These are phyloP conservation scores for Pseudopleuronectes americanus DNA, from an alignment of 2,797 vertebrate species.

Conservation along the genomic window DNA sequence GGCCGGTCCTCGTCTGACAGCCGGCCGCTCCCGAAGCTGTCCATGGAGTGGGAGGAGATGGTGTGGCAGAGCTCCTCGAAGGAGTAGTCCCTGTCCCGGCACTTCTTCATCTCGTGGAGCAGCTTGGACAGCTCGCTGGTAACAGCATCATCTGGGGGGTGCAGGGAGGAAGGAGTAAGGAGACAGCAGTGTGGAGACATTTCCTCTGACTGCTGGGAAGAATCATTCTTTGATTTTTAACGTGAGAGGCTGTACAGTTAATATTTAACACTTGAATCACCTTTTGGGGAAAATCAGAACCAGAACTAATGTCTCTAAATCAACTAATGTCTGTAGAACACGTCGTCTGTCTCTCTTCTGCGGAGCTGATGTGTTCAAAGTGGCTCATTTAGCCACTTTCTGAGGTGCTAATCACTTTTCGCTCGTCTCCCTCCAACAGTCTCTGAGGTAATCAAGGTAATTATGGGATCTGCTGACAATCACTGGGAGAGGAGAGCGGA, in stretches of 20 bases:
- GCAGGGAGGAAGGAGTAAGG: constrained; percentile 25
- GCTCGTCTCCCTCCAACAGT: constrained; percentile 16
- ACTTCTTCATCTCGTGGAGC: constrained; percentile 95
- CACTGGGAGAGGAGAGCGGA: constrained; percentile 1
- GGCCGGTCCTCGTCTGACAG: constrained; percentile 90
- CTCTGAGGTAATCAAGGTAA: constrained; percentile 47
- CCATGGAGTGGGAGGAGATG: constrained; percentile 94
- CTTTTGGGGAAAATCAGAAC: neutral
- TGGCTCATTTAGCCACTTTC: constrained; percentile 4
- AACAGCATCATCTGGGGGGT: constrained; percentile 88
- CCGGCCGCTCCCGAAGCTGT: constrained; percentile 89
- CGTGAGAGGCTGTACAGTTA: neutral
- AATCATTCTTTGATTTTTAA: neutral
- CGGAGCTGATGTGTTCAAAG: constrained; percentile 22
- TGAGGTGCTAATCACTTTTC: constrained; percentile 39
- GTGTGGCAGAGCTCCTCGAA: constrained; percentile 97
- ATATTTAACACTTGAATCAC: constrained; percentile 4
- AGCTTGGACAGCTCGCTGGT: constrained; percentile 95
- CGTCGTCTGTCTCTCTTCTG: neutral
- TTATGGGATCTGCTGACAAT: constrained; percentile 61
- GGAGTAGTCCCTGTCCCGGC: constrained; percentile 94
- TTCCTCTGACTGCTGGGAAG: too few relatives aligned
- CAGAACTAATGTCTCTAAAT: neutral
- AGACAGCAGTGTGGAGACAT: neutral
- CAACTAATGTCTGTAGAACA: neutral